A percentile compares a stretch with the other conserved stretches of the same genome.
phyloP scores from a whole-genome alignment of 2,888 invertebrate genomes.

The Stramonita haemastoma region DNA sequence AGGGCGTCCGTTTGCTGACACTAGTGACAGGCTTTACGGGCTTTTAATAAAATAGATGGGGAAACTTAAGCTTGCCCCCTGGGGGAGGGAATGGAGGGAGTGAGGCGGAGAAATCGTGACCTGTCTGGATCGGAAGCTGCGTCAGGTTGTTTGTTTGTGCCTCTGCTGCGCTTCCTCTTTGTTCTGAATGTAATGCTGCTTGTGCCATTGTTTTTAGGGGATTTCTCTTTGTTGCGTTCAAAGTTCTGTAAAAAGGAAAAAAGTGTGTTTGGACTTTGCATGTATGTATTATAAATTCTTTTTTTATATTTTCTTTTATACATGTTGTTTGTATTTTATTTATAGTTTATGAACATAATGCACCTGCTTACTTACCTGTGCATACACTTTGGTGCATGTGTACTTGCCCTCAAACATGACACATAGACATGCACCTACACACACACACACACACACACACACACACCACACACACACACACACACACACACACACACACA shows the following conservation, averaged over 20 bases:
- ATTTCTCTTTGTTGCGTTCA: too few relatives aligned
- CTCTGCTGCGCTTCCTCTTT: neutral
- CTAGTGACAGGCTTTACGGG: too few relatives aligned
- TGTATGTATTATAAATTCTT: too few relatives aligned
- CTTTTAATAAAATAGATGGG: too few relatives aligned
- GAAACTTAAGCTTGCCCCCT: too few relatives aligned
- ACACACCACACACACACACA: neutral
- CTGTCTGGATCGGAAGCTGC: neutral
- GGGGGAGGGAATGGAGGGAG: neutral
- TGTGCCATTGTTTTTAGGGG: too few relatives aligned
- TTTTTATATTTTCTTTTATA: too few relatives aligned
- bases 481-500: conserved; percentile 16
- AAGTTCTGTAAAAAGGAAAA: too few relatives aligned
- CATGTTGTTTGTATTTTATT: too few relatives aligned
- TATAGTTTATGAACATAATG: neutral
- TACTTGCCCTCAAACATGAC: neutral
- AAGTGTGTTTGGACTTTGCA: too few relatives aligned
- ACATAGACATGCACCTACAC: neutral
- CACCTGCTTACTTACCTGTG: neutral
- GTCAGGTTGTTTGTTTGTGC: neutral
- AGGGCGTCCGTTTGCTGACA: too few relatives aligned
- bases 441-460: neutral
- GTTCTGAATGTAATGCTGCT: too few relatives aligned
- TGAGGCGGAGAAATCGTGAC: neutral
- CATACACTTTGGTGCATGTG: neutral